A percentile compares a stretch with the other conserved stretches of the same genome.
Conservation (phyloP, 2,888 invertebrate species). For the Bembecia ichneumoniformis region DNA sequence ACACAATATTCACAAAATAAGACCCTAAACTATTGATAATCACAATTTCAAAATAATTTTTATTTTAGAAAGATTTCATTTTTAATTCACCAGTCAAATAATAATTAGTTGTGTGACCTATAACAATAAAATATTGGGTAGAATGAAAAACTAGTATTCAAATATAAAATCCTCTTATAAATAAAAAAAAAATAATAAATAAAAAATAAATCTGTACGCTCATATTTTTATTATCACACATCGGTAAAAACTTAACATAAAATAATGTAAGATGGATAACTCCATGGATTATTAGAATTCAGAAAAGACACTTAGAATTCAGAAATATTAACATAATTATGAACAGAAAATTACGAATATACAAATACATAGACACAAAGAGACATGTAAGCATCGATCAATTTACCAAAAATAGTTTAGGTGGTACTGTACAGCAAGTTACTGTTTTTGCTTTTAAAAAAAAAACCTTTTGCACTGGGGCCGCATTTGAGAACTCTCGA, state of each 20-base stretch:
- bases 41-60: not conserved
- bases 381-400: constrained; percentile 29
- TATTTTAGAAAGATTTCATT: not conserved
- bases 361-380: constrained; percentile 28
- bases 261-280: not conserved
- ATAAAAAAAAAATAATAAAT: constrained; percentile 18
- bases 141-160: not conserved
- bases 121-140: not conserved
- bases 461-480: no score
- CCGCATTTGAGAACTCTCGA: no score
- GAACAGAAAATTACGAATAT: constrained; percentile 4
- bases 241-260: not conserved
- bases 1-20: not conserved
- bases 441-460: no score
- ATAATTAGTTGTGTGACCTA: not conserved
- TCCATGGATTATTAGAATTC: not conserved
- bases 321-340: not conserved
- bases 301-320: no score
- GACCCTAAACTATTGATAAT: not conserved
- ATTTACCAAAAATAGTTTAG: not conserved
- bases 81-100: not conserved
- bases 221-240: not conserved
- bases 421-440: no score
- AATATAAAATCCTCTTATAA: not conserved
- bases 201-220: constrained; percentile 7